Evolutionary conservation across 2,888 invertebrate species (phyloP).

Genomic region (Lottia gigantea): DNA sequence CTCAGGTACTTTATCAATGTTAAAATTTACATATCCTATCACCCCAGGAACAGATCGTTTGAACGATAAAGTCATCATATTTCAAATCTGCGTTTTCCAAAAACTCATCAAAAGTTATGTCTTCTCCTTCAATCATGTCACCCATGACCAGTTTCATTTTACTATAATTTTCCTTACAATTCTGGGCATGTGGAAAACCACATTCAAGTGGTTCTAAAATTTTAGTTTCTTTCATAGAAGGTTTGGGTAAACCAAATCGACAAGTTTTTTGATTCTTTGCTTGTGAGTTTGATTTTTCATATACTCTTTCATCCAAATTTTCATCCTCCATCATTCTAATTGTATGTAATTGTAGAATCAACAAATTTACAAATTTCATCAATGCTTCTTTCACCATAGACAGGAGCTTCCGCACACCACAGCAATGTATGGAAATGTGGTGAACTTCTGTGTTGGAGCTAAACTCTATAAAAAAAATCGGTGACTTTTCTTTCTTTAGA

Average conservation of each 20-base stretch:
- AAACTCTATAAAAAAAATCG: not conserved
- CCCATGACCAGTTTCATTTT: not conserved
- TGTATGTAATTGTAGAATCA: too few species aligned
- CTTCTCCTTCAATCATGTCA: constrained; percentile 2
- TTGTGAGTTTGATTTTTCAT: too few species aligned
- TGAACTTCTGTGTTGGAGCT: constrained; percentile 33
- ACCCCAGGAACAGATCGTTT: constrained; percentile 14
- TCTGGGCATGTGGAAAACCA: not conserved
- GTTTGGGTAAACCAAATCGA: too few species aligned
- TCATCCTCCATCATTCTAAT: not conserved
- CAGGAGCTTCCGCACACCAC: constrained; percentile 37
- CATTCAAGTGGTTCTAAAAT: too few species aligned
- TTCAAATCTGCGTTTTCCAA: not conserved
- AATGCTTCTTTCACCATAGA: not conserved
- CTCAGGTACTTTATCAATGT: constrained; percentile 39
- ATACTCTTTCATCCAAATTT: not conserved
- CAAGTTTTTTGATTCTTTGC: not conserved
- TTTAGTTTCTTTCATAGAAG: too few species aligned
- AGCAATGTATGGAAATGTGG: constrained; percentile 42
- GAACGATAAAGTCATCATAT: constrained; percentile 1
- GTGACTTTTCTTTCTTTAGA: not conserved
- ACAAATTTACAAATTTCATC: not conserved
- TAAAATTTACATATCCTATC: constrained; percentile 36
- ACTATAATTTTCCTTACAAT: not conserved
- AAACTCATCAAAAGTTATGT: not conserved